These are phyloP conservation scores for Melanchra persicariae DNA, from an alignment of 2,888 invertebrate species.

Conservation along the genomic window DNA sequence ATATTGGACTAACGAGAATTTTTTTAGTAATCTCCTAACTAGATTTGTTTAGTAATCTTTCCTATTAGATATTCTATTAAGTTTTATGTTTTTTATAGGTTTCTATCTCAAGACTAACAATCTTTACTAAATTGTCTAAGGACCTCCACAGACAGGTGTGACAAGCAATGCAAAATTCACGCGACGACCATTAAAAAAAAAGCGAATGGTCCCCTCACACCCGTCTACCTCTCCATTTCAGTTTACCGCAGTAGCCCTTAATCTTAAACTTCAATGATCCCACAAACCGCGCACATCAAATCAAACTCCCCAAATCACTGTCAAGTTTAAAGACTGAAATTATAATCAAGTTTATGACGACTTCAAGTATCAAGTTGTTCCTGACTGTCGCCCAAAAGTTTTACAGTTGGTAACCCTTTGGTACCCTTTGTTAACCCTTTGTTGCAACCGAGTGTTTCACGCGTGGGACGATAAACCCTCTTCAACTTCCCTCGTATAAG, in stretches of 20 bases:
- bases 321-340: slow-evolving; percentile 47
- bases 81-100: too few species aligned
- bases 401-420: slow-evolving; percentile 50
- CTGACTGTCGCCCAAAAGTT: slow-evolving; percentile 54
- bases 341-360: slow-evolving; percentile 50
- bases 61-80: too few species aligned
- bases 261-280: not conserved
- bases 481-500: slow-evolving; percentile 59
- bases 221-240: not conserved
- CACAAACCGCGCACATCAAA: slow-evolving; percentile 22
- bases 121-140: too few species aligned
- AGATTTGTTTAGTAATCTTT: too few species aligned
- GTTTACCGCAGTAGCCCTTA: not conserved
- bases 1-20: too few species aligned
- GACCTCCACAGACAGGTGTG: too few species aligned
- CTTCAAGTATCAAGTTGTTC: slow-evolving; percentile 54
- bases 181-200: too few species aligned
- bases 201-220: not conserved
- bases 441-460: slow-evolving; percentile 45
- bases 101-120: too few species aligned
- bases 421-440: slow-evolving; percentile 54
- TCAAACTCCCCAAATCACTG: slow-evolving; percentile 36
- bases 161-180: too few species aligned
- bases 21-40: too few species aligned
- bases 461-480: slow-evolving; percentile 57